These are phyloP conservation scores for Aplodontia rufa DNA, from an alignment of 2,113 vertebrate genomes.

Conservation along the genomic window DNA sequence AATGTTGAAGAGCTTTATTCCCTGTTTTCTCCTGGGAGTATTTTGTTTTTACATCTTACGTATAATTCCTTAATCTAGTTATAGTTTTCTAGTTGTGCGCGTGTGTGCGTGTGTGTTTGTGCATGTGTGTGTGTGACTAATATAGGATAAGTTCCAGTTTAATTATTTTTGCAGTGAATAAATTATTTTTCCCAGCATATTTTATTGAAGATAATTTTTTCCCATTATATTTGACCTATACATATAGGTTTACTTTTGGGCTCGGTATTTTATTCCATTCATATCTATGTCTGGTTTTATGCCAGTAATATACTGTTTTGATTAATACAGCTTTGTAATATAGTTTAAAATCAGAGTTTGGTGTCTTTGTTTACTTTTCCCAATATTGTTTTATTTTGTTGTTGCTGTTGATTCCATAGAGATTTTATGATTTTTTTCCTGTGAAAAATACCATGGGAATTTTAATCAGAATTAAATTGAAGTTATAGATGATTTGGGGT, in stretches of 20 bases:
- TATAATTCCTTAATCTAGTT: not conserved
- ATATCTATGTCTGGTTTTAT: not conserved
- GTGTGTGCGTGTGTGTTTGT: too few species aligned
- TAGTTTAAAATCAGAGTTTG: not conserved
- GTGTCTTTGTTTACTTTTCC: not conserved
- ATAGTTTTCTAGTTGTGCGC: not conserved
- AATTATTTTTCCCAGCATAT: not conserved
- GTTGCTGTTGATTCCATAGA: not conserved
- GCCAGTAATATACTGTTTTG: not conserved
- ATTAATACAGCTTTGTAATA: not conserved
- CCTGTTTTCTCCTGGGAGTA: not conserved
- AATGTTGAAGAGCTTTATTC: not conserved
- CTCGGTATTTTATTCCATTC: not conserved
- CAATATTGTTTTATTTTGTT: not conserved
- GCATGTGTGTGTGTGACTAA: not conserved
- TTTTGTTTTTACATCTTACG: not conserved
- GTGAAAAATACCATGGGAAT: not conserved
- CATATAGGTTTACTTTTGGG: not conserved
- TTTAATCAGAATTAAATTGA: not conserved
- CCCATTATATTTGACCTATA: fast-evolving
- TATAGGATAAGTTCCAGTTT: not conserved
- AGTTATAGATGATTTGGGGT: not conserved
- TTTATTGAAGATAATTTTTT: not conserved
- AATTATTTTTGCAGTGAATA: not conserved
- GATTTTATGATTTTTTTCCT: not conserved